A percentile compares a stretch with the other conserved stretches of the same genome.
Evolutionary conservation across 2,888 invertebrate species (phyloP).

Genomic region (Cancer borealis): DNA sequence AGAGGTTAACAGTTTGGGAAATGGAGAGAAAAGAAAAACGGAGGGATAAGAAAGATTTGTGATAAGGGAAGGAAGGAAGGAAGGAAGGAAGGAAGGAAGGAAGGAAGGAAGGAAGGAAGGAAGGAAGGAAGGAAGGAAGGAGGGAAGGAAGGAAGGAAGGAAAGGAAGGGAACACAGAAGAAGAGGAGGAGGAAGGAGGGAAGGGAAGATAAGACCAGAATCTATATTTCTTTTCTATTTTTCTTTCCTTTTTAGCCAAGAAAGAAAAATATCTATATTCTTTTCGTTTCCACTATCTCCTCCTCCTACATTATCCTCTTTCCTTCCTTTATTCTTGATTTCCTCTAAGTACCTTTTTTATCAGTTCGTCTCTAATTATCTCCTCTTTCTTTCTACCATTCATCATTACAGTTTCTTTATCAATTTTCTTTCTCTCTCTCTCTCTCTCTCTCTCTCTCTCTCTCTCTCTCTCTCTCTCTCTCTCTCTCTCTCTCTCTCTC

Average conservation of each 20-base stretch:
- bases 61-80: neutral
- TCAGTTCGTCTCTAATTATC: neutral
- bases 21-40: neutral
- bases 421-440: neutral
- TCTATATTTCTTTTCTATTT: no score
- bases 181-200: neutral
- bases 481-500: slow-evolving; percentile 15
- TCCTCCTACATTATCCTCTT: neutral
- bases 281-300: neutral
- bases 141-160: no score
- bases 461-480: slow-evolving; percentile 20
- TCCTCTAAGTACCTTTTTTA: neutral
- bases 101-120: no score
- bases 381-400: slow-evolving; percentile 20
- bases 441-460: neutral
- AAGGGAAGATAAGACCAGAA: neutral
- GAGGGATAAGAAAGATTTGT: neutral
- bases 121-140: no score
- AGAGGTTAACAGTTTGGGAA: no score
- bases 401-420: neutral
- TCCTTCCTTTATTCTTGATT: neutral
- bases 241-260: neutral
- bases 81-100: neutral
- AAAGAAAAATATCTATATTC: neutral
- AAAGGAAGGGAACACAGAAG: neutral